Percentiles rank a stretch among this genome's conserved stretches.
phyloP scores from a whole-genome alignment of 2,888 invertebrate species.

The Meteorus colon region DNA sequence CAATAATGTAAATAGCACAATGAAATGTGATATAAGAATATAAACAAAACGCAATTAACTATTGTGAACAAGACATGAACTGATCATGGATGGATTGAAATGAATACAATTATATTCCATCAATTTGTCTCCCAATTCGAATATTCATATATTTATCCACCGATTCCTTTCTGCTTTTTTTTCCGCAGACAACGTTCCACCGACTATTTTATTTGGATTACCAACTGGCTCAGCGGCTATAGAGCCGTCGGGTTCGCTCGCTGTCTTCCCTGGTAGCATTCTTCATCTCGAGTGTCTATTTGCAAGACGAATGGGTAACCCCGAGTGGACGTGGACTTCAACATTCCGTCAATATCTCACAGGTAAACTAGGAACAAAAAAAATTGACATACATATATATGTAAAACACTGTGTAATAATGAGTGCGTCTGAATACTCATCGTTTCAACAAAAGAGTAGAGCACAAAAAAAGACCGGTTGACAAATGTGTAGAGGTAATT shows the following conservation, averaged over 20 bases:
- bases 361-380: conserved; percentile 75
- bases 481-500: conserved; percentile 13
- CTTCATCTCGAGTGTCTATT: conserved; percentile 89
- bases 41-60: too few species aligned
- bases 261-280: conserved; percentile 87
- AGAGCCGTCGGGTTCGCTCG: conserved; percentile 85
- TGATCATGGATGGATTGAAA: too few species aligned
- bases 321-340: conserved; percentile 93
- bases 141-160: neutral
- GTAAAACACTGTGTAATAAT: neutral
- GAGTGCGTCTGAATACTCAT: neutral
- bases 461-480: neutral
- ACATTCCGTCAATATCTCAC: conserved; percentile 85
- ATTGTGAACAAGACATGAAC: too few species aligned
- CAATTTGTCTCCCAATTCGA: neutral
- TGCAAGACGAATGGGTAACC: conserved; percentile 83
- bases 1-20: too few species aligned
- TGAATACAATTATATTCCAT: too few species aligned
- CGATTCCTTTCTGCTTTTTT: conserved; percentile 23
- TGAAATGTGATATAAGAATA: too few species aligned
- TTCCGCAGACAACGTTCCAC: conserved; percentile 84
- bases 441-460: neutral
- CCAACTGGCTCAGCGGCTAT: conserved; percentile 87
- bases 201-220: conserved; percentile 85
- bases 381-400: neutral